phyloP scores from a whole-genome alignment of 2,888 invertebrate species.

The Sesamia inferens region DNA sequence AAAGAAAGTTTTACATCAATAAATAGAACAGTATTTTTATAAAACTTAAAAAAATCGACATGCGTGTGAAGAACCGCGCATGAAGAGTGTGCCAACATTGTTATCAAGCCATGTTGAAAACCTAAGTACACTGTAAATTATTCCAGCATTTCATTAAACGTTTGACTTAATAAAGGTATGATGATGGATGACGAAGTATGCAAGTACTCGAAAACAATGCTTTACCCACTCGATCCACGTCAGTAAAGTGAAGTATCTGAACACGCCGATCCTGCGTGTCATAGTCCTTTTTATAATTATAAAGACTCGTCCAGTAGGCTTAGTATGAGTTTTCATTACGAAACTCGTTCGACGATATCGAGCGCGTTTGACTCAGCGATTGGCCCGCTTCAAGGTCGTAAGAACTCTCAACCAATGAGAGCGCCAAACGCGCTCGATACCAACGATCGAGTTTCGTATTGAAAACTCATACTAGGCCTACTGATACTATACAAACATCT shows the following conservation, averaged over 20 bases:
- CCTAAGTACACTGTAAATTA: conserved; percentile 1
- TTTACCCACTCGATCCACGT: conserved; percentile 21
- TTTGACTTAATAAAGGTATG: conserved; percentile 6
- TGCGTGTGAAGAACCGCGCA: not conserved
- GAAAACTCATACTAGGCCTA: too few relatives aligned
- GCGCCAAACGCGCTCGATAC: too few relatives aligned
- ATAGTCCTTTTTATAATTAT: conserved; percentile 16
- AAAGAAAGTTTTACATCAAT: not conserved
- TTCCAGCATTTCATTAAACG: not conserved
- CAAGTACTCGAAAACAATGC: conserved; percentile 27
- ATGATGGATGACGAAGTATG: conserved; percentile 13
- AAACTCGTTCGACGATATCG: too few relatives aligned
- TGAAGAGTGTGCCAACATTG: not conserved
- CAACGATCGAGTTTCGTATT: too few relatives aligned
- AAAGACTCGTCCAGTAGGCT: conserved; percentile 30
- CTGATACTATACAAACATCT: conserved; percentile 34
- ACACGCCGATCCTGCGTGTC: conserved; percentile 3
- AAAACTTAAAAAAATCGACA: not conserved
- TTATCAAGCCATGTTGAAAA: not conserved
- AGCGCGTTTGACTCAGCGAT: too few relatives aligned
- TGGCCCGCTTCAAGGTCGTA: too few relatives aligned
- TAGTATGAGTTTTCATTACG: too few relatives aligned
- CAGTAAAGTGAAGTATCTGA: conserved; percentile 25
- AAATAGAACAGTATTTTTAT: too few relatives aligned
- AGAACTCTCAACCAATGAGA: too few relatives aligned